These are phyloP conservation scores for Reinhardtius hippoglossoides DNA, from an alignment of 2,113 vertebrate species.

Conservation along the genomic window DNA sequence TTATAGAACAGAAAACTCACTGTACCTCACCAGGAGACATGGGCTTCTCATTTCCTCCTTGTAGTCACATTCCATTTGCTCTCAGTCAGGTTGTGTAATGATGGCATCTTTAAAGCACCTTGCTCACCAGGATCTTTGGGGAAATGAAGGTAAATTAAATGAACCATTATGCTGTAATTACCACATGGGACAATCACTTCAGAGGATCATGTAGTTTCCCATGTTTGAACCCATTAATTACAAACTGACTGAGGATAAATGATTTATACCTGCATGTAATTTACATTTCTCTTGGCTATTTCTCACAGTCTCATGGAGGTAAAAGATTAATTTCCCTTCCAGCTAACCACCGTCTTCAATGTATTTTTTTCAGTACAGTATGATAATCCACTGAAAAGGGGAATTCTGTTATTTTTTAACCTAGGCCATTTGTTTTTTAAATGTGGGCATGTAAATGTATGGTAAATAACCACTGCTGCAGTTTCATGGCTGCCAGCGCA, in stretches of 20 bases:
- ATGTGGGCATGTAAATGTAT: too few relatives aligned
- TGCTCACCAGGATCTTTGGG: not conserved
- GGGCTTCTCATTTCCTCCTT: too few relatives aligned
- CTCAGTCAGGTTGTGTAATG: not conserved
- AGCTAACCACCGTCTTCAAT: not conserved
- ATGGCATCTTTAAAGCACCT: not conserved
- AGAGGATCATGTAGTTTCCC: not conserved
- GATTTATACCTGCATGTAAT: not conserved
- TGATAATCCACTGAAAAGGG: not conserved
- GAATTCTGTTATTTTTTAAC: too few relatives aligned
- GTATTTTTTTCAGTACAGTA: not conserved
- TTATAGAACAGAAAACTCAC: too few relatives aligned
- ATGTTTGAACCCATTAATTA: not conserved
- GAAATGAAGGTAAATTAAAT: constrained; percentile 1
- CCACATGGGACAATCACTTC: not conserved
- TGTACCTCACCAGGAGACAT: too few relatives aligned
- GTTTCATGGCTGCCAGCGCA: too few relatives aligned
- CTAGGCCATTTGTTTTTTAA: too few relatives aligned
- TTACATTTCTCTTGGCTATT: not conserved
- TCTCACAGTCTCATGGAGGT: too few relatives aligned
- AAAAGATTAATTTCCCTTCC: too few relatives aligned
- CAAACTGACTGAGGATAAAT: not conserved
- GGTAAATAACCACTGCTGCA: too few relatives aligned
- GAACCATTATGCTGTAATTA: constrained; percentile 3
- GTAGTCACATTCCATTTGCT: not conserved